These are phyloP conservation scores for Gasterosteus nipponicus DNA, from an alignment of 2,113 vertebrate genomes.

Conservation along the genomic window DNA sequence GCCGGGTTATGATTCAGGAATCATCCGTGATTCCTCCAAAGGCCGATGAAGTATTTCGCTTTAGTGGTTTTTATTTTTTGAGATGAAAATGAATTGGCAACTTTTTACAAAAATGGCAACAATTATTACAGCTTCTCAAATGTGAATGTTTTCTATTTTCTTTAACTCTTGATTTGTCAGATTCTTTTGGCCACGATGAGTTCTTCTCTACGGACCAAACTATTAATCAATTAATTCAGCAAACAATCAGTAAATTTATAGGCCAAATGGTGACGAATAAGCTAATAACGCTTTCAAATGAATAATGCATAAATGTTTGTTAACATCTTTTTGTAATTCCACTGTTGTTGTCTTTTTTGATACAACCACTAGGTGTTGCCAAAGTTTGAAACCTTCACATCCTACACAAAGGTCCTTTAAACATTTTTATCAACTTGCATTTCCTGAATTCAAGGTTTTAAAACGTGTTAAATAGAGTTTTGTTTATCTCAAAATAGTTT, in stretches of 20 bases:
- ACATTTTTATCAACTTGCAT: constrained; percentile 13
- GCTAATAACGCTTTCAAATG: not conserved
- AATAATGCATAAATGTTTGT: not conserved
- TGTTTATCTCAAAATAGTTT: not conserved
- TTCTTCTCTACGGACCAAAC: not conserved
- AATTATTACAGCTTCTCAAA: not conserved
- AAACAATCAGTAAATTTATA: not conserved
- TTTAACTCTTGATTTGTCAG: not conserved
- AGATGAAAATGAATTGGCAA: not conserved
- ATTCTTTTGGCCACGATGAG: not conserved
- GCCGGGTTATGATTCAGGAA: no score
- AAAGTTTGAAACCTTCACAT: constrained; percentile 18
- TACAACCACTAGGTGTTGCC: constrained; percentile 21
- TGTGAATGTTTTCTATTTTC: not conserved
- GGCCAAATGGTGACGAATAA: not conserved
- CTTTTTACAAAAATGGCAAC: not conserved
- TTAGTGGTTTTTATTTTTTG: not conserved
- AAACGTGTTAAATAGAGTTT: not conserved
- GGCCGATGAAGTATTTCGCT: not conserved
- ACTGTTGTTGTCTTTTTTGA: constrained; percentile 6
- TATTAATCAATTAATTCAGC: not conserved
- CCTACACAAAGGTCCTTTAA: constrained; percentile 1
- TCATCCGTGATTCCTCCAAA: not conserved
- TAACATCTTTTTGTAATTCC: not conserved
- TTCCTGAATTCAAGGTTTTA: not conserved